Conservation (phyloP, 1,140 invertebrate genomes). For the Propsilocerus akamusi region DNA sequence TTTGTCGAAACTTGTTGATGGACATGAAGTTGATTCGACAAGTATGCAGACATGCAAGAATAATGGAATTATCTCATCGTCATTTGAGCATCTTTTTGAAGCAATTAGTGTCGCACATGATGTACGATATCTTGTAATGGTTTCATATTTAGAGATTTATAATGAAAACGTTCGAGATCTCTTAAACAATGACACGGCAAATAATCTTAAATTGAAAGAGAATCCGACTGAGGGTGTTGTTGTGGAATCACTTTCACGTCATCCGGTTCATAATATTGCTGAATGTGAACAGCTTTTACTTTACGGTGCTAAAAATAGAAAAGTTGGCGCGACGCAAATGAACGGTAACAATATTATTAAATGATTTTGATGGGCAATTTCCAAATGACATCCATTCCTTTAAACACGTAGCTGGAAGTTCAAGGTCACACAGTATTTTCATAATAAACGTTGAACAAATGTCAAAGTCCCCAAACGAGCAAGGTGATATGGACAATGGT, state of each 20-base stretch:
- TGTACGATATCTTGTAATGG: conserved; percentile 68
- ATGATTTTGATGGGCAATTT: background rate
- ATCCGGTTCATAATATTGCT: conserved; percentile 29
- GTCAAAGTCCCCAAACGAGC: conserved; percentile 25
- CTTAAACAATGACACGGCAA: conserved; percentile 32
- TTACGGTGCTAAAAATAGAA: conserved; percentile 57
- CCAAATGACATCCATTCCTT: background rate
- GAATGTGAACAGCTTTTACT: conserved; percentile 64
- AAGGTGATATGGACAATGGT: conserved; percentile 33
- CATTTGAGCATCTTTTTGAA: conserved; percentile 85
- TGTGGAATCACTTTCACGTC: conserved; percentile 34
- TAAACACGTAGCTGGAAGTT: conserved; percentile 53
- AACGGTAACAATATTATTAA: conserved; percentile 46
- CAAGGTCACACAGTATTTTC: conserved; percentile 80
- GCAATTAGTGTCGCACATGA: conserved; percentile 65
- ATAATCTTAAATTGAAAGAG: conserved; percentile 10
- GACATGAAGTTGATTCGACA: background rate
- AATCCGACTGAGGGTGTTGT: conserved; percentile 46
- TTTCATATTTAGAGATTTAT: conserved; percentile 89
- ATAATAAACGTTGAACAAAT: conserved; percentile 74
- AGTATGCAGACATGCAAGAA: conserved; percentile 8
- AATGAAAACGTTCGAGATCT: conserved; percentile 75
- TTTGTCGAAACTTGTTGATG: conserved; percentile 3
- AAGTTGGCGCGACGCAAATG: conserved; percentile 81
- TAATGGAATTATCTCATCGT: conserved; percentile 65